Base-by-base conservation (phyloP, 2,797 vertebrate species). In the Notolepis coatsorum region DNA sequence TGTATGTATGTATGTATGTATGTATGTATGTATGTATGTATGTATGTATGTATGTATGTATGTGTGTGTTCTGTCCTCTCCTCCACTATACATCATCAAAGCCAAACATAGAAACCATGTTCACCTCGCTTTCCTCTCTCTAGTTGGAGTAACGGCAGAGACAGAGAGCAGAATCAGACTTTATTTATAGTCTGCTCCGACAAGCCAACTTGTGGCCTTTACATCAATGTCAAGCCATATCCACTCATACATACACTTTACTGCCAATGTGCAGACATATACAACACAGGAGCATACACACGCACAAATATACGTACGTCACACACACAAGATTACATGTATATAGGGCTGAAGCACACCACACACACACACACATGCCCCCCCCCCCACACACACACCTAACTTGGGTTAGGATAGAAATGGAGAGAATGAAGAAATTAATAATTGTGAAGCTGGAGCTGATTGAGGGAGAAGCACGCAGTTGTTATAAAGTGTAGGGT, bases 191-290 rank as follows among this genome's bases (percentile, higher is more conserved):
- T 62, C 35, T 42, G 33, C 47, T 58, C 30, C 76, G 41, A 15
- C 81, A 82, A 73, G 71, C 69, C 53, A 75, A 83, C 71, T 67
- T 86, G 80, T 87, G 85, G 82, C 65, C 86, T 89, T 86, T 65
- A 72, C 84, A 77, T 82, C 76, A 81, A 77, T 78, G 77, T 90
- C 82, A 71, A 69, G 79, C 84, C 68, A 70, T 75, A 17, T 27
- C 25, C 25, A 10, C 20, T 8, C 31, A 35, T 2, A 2, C 31
- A 70, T 58, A 17, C 30, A 49, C 63, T 71, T 61, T 69, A 57
- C 64, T 12, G 13, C 31, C 7, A 2, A 35, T 12, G 13, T 12
- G 13, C 31, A 35, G 7, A 35, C 31, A 35, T 12, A 2, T 12
- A 8, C 13, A 8, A 7, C 5, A 7, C 13, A 7, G 2, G 7